These are phyloP conservation scores for Semotilus atromaculatus DNA, from an alignment of 2,797 vertebrate genomes.

Conservation along the genomic window DNA sequence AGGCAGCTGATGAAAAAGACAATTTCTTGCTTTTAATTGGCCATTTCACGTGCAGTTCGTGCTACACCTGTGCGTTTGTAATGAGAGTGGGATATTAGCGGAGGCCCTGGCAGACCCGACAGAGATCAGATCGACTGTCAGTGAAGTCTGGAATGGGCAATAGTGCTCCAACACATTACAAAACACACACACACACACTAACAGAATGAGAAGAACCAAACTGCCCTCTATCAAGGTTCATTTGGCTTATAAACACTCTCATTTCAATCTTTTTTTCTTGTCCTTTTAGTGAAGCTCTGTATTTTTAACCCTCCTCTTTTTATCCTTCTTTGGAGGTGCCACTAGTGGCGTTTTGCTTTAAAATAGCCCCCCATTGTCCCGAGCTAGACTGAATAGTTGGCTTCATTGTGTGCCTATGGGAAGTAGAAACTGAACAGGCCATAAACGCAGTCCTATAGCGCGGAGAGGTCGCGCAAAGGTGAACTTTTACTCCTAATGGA, in stretches of 20 bases:
- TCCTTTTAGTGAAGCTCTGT: conserved; percentile 37
- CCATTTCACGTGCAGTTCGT: conserved; percentile 88
- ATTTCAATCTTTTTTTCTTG: conserved; percentile 49
- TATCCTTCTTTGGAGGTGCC: conserved; percentile 66
- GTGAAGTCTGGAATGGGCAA: conserved; percentile 57
- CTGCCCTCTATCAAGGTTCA: conserved; percentile 48
- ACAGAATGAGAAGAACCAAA: conserved; percentile 41
- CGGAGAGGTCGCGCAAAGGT: conserved; percentile 78
- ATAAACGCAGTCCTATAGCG: conserved; percentile 78
- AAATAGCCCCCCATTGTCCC: conserved; percentile 77
- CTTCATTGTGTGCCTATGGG: conserved; percentile 80
- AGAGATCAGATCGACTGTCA: conserved; percentile 82
- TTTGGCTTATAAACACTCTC: conserved; percentile 57
- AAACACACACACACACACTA: conserved; percentile 47
- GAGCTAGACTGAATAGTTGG: conserved; percentile 72
- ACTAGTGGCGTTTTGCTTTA: conserved; percentile 72
- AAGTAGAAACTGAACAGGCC: conserved; percentile 76
- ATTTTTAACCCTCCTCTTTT: conserved; percentile 56
- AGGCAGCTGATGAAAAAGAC: conserved; percentile 92
- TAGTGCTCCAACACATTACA: conserved; percentile 24
- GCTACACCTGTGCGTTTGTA: conserved; percentile 93
- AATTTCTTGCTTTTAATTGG: conserved; percentile 92
- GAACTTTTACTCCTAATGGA: conserved; percentile 72
- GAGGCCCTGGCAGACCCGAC: conserved; percentile 88
- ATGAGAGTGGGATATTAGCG: conserved; percentile 90